Evolutionary conservation across 2,888 invertebrate species (phyloP).

Genomic region (Anthrax anthrax): DNA sequence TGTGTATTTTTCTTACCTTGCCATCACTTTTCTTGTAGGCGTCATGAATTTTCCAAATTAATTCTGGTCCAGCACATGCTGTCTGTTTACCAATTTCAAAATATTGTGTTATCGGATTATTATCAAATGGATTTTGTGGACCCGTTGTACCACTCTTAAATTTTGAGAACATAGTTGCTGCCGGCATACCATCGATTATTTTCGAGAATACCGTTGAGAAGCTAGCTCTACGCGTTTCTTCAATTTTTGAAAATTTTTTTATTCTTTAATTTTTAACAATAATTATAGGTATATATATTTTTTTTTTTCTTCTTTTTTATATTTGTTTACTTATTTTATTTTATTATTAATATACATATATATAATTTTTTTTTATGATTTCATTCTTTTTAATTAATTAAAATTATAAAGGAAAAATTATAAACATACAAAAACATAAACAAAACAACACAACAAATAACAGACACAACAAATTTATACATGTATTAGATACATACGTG

Average conservation of each 20-base stretch:
- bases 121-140: slow-evolving; percentile 44
- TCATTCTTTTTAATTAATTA: no score
- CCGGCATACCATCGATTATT: slow-evolving; percentile 36
- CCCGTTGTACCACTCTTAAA: slow-evolving; percentile 46
- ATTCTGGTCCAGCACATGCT: slow-evolving; percentile 69
- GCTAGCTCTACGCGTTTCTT: slow-evolving; percentile 16
- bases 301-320: no score
- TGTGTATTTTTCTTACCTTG: slow-evolving; percentile 54
- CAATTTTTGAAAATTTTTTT: slow-evolving; percentile 8
- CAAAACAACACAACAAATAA: no score
- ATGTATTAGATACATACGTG: no score
- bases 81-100: slow-evolving; percentile 78
- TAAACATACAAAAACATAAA: no score
- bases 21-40: slow-evolving; percentile 77
- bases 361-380: no score
- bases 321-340: no score
- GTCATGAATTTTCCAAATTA: slow-evolving; percentile 85
- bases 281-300: no score
- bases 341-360: no score
- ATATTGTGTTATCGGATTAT: slow-evolving; percentile 72
- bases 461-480: no score
- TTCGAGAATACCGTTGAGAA: slow-evolving; percentile 34
- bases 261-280: no score
- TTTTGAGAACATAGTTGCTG: slow-evolving; percentile 56
- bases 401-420: no score